Base-by-base conservation (phyloP, 2,797 vertebrate species). In the Sebastes diaconus region DNA sequence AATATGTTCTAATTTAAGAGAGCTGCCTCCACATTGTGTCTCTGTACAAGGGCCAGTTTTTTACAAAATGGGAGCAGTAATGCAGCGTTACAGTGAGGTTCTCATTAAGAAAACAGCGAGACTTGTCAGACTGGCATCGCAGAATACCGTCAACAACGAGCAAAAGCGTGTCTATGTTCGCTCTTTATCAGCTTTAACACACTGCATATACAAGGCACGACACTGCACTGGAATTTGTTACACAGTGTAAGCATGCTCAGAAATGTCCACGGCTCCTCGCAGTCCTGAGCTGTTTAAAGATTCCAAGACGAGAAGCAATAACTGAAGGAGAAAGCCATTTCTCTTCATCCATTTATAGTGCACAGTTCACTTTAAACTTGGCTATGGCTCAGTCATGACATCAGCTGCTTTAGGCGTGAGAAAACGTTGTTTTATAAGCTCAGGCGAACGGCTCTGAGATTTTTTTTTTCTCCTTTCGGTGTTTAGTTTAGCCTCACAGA, bases 401-500 rank as follows among this genome's bases (percentile, higher is more conserved):
- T 95, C 95, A 95, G 87, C 91, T 11, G 68, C 84, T 90, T 77
- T 61, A 91, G 90, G 93, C 93, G 90, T 95, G 94, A 95, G 95
- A 95, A 95, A 94, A 88, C 66, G 50, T 75, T 87, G 91, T 91
- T 91, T 92, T 89, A 90, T 87, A 90, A 91, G 91, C 89, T 8
- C 68, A 87, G 92, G 84, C 81, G 69, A 82, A 83, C 39, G 39
- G 75, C 83, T 83, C 74, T 24, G 73, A 83, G 42, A 6, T 25
- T 66, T 84, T 80, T 77, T 61, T 57, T 61, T 30, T 12, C 50
- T 64, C 10, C 59, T 70, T 59, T 14, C 36, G 59, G 75, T 92
- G 90, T 94, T 94, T 93, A 88, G 88, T 85, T 93, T 88, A 90
- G 89, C 73, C 65, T 57, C 71, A 36, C 81, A 88, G 80, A 87